phyloP scores from a whole-genome alignment of 2,113 vertebrate species.

The Lipotes vexillifer region DNA sequence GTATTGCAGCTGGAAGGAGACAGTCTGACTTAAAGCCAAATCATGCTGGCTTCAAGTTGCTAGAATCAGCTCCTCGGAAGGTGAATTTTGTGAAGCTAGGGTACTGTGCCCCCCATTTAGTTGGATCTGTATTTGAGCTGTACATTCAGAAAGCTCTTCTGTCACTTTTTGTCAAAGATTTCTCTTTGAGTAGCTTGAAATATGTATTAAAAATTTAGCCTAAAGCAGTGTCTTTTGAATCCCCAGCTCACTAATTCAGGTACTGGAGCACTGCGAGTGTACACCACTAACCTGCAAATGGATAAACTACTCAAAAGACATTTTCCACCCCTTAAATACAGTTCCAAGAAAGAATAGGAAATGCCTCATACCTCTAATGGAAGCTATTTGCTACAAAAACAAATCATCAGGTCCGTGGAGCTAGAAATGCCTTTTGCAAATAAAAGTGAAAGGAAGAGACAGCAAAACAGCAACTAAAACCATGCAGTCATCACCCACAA shows the following conservation, averaged over 20 bases:
- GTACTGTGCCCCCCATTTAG: background rate
- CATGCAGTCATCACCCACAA: constrained; percentile 43
- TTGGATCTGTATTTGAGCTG: constrained; percentile 41
- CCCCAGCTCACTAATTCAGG: constrained; percentile 65
- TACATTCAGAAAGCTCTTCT: constrained; percentile 63
- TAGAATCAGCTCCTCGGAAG: background rate
- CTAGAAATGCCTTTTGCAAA: constrained; percentile 58
- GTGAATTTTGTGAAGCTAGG: background rate
- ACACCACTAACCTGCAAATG: constrained; percentile 73
- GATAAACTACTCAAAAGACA: constrained; percentile 78
- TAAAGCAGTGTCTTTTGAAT: constrained; percentile 76
- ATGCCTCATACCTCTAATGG: constrained; percentile 75
- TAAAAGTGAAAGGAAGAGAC: constrained; percentile 65
- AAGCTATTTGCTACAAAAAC: constrained; percentile 79
- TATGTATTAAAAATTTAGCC: constrained; percentile 75
- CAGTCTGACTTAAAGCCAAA: constrained; percentile 58
- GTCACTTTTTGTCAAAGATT: constrained; percentile 69
- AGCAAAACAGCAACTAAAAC: constrained; percentile 40
- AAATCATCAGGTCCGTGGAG: constrained; percentile 61
- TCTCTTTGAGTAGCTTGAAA: constrained; percentile 59
- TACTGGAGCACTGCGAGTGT: background rate
- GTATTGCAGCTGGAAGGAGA: constrained; percentile 63
- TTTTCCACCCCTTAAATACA: constrained; percentile 63
- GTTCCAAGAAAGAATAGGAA: constrained; percentile 75
- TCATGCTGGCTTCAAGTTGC: constrained; percentile 36